Base-by-base conservation (phyloP, 2,113 vertebrate species). In the Centropus bengalensis region DNA sequence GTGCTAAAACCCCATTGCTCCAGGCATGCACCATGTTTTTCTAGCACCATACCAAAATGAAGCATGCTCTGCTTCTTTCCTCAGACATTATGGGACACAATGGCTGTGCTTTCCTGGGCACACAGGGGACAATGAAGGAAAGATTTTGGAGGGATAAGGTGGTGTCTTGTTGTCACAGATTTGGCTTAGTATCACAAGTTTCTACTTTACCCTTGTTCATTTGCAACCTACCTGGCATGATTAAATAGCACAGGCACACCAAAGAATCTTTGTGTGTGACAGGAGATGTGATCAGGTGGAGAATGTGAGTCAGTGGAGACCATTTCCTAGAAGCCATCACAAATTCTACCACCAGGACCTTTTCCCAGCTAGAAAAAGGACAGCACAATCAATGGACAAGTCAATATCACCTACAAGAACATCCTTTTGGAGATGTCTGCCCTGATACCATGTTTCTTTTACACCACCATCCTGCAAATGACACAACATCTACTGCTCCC, bases 81-180 rank as follows among this genome's bases (percentile, higher is more conserved):
- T 32, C 19, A 3, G 55, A 14, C 45, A 19, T 51, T 28, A 1
- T 2, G 36, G 44, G 33, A 38, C 16, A 20, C 4, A 33, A 9
- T 14, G 16, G 16, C 8, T 70, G 54, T 17, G 60, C 3, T 45
- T 63, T 44, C 22, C 68, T 49, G n/a, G 16, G 71, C 22, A 42
- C 0, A 0, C 2, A 0, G 16, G 21, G 27, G 13, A 3, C 18
- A 32, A 78, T 40, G 1, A 9, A 4, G 16, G 49, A 47, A 27
- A 20, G 14, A 33, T 59, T 70, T 82, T 26, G 4, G 17, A 36
- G 33, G 54, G 6, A 51, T 45, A 18, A 79, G 0, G 17, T 14
- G 27, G 5, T n/a, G 30, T 5, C 6, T 1, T 14, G 21, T 7
- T 52, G 33, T 59, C 60, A 67, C n/a, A 15, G 20, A 7, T 75